Evolutionary conservation across 2,797 vertebrate genomes (phyloP).

Genomic region (Balearica regulorum): DNA sequence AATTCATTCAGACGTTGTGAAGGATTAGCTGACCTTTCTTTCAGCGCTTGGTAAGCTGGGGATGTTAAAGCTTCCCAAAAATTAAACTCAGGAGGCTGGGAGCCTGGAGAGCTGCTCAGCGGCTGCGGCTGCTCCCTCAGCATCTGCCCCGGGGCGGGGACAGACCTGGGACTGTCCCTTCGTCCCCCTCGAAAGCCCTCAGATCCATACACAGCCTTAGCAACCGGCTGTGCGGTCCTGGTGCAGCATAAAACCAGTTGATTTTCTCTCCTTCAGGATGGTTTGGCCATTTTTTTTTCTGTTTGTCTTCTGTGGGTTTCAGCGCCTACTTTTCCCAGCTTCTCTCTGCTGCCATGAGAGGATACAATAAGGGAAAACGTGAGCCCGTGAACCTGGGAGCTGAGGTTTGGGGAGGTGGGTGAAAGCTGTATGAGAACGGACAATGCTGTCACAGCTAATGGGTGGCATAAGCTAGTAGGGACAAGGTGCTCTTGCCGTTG

Average conservation of each 20-base stretch:
- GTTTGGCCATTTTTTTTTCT: background rate
- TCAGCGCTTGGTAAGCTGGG: constrained; percentile 56
- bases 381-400: accelerated
- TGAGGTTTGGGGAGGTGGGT: background rate
- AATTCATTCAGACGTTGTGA: constrained; percentile 53
- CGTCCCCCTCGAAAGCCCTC: background rate
- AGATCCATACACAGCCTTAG: background rate
- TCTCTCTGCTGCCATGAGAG: background rate
- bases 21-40: constrained; percentile 73
- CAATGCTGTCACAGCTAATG: accelerated
- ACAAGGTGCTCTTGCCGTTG: background rate
- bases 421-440: background rate
- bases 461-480: background rate
- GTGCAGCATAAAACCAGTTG: background rate
- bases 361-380: background rate
- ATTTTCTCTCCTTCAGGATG: background rate
- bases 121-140: background rate
- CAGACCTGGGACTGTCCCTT: background rate
- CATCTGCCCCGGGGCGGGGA: background rate
- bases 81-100: constrained; percentile 58
- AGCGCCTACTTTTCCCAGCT: background rate
- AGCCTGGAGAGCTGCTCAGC: background rate
- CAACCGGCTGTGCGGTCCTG: accelerated
- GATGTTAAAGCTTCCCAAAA: constrained; percentile 71
- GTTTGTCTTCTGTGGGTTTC: background rate